These are phyloP conservation scores for Dryocosmus kuriphilus DNA, from an alignment of 2,888 invertebrate species.

Conservation along the genomic window DNA sequence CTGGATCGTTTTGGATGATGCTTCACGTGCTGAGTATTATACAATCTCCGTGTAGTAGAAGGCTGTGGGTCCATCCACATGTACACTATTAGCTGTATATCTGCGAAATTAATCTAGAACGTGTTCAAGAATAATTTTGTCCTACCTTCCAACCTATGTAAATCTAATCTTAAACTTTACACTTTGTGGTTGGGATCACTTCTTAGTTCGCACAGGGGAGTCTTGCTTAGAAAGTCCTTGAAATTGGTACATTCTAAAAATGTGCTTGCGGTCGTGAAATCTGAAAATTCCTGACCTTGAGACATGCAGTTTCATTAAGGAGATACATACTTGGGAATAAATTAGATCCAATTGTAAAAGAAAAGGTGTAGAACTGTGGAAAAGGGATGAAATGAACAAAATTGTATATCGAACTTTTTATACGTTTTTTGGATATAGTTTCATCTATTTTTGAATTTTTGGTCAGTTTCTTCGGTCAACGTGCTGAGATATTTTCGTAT, in stretches of 20 bases:
- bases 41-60: slow-evolving; percentile 39
- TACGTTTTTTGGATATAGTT: neutral
- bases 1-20: slow-evolving; percentile 13
- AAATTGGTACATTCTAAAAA: slow-evolving; percentile 44
- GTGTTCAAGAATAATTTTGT: slow-evolving; percentile 64
- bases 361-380: no score
- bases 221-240: slow-evolving; percentile 46
- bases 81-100: slow-evolving; percentile 55
- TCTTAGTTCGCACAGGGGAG: neutral
- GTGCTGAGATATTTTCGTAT: slow-evolving; percentile 59
- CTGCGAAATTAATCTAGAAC: slow-evolving; percentile 65
- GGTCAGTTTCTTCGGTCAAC: neutral
- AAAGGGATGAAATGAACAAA: no score
- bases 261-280: neutral
- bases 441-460: neutral
- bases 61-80: slow-evolving; percentile 50
- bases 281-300: neutral
- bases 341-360: no score
- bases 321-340: no score
- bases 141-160: slow-evolving; percentile 49
- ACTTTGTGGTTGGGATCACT: slow-evolving; percentile 13
- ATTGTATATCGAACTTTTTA: neutral
- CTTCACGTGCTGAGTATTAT: slow-evolving; percentile 36
- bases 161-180: slow-evolving; percentile 20
- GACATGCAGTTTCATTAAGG: no score